Evolutionary conservation across 2,113 vertebrate genomes (phyloP).

Genomic region (Accipiter virgatus): DNA sequence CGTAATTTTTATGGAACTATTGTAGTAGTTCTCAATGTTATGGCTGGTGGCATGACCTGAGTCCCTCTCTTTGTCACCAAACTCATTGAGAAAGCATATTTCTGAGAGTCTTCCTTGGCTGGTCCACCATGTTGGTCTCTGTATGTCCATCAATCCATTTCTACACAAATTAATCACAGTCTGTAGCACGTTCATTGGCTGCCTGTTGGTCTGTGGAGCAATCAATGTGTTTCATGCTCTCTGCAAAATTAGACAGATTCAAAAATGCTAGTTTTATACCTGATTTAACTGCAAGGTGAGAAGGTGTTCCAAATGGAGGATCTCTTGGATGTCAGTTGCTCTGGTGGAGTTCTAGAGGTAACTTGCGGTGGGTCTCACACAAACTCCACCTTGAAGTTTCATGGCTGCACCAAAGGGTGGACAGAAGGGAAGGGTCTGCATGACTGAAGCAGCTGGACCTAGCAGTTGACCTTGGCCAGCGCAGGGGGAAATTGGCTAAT

Average conservation of each 20-base stretch:
- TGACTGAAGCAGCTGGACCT: background rate
- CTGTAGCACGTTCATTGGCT: background rate
- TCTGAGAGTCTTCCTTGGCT: background rate
- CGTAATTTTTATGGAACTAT: background rate
- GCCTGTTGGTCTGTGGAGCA: background rate
- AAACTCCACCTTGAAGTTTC: background rate
- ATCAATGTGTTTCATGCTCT: rapidly evolving
- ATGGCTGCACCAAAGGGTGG: background rate
- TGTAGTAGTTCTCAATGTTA: background rate
- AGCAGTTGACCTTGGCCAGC: background rate
- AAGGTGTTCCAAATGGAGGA: background rate
- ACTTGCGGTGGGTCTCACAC: background rate
- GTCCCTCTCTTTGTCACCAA: background rate
- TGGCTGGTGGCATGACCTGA: background rate
- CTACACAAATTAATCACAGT: background rate
- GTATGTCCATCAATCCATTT: background rate
- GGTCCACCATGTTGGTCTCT: background rate
- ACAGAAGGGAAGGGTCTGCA: background rate
- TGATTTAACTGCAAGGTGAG: background rate
- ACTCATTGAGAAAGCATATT: background rate
- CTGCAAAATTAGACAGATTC: background rate
- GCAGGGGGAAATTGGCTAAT: background rate
- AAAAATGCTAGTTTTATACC: background rate
- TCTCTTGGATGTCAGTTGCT: rapidly evolving
- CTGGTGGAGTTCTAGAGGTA: background rate